Base-by-base conservation (phyloP, 2,797 vertebrate species). In the Clarias fuscus region DNA sequence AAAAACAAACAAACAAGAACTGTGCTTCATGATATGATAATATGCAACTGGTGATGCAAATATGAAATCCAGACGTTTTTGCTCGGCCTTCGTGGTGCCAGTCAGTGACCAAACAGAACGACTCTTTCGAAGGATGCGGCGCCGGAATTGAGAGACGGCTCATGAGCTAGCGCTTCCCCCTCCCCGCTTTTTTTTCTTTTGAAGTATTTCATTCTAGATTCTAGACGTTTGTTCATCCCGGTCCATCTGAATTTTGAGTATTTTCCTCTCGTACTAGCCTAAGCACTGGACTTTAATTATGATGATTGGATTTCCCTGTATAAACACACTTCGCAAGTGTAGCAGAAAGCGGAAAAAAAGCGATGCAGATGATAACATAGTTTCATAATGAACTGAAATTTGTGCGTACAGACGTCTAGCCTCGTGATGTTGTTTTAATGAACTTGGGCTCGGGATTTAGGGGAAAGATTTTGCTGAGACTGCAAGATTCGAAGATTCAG, bases 301-400 rank as follows among this genome's bases (percentile, higher is more conserved):
- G 53, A 77, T 59, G 27, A 61, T 22, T 61, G 76, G 56, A 59
- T 61, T 78, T 37, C 56, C 76, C 56, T 78, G 76, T 33, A 61
- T 61, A 78, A 59, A 78, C 56, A 73, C 40, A 75, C 72, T 53
- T 56, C 15, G 6, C 72, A 78, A 78, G 6, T 22, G 76, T 61
- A 78, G 76, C 76, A 59, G 56, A 78, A 77, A 77, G 75, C 17
- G 7, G 73, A 56, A 53, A 71, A 27, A 27, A 22, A 33, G 18
- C 13, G 56, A 61, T 78, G 30, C 4, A 4, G 76, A 78, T 14
- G 56, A 78, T 78, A 78, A 61, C 30, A 77, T 77, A 78, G 17
- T 78, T 78, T 61, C 18, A 22, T 61, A 61, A 78, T 78, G 18
- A 78, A 61, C 8, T 4, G 2, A 59, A 61, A 78, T 61, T 37